A percentile compares a stretch with the other conserved stretches of the same genome.
Evolutionary conservation across 2,113 vertebrate genomes (phyloP).

Genomic region (Saccopteryx bilineata): DNA sequence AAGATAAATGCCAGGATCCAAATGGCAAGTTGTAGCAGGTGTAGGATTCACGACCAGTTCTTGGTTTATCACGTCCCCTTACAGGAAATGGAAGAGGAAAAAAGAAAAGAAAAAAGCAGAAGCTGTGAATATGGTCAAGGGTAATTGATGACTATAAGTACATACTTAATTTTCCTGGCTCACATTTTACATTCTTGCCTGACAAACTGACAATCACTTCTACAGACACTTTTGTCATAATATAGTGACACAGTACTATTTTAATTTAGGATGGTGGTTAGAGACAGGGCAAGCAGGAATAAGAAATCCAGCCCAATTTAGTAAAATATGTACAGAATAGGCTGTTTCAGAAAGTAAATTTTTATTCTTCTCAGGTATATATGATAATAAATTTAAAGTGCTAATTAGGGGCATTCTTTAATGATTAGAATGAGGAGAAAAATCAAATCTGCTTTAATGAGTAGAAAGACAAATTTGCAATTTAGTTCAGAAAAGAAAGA

Average conservation of each 20-base stretch:
- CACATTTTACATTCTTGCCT: not conserved
- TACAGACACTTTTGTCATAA: not conserved
- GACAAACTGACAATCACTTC: constrained; percentile 14
- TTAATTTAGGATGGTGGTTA: not conserved
- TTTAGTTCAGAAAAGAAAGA: not conserved
- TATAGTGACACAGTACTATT: not conserved
- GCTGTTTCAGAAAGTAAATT: not conserved
- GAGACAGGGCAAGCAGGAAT: not conserved
- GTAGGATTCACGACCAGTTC: not conserved
- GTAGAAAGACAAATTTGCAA: not conserved
- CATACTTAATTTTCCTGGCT: not conserved
- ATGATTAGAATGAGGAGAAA: constrained; percentile 19
- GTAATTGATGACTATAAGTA: not conserved
- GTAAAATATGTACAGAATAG: not conserved
- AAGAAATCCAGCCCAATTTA: not conserved
- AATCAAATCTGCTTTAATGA: not conserved
- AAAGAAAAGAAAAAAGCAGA: not conserved
- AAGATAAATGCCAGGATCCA: not conserved
- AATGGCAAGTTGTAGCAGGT: constrained; percentile 9
- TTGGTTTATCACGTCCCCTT: constrained; percentile 39
- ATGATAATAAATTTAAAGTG: not conserved
- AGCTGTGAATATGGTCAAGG: not conserved
- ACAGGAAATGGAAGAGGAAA: constrained; percentile 47
- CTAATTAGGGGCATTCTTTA: not conserved
- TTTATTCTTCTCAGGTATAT: not conserved